Evolutionary conservation across 2,888 invertebrate genomes (phyloP), one percentile per base, ranked within the genome.

Genomic region (Capitulum mitella): DNA sequence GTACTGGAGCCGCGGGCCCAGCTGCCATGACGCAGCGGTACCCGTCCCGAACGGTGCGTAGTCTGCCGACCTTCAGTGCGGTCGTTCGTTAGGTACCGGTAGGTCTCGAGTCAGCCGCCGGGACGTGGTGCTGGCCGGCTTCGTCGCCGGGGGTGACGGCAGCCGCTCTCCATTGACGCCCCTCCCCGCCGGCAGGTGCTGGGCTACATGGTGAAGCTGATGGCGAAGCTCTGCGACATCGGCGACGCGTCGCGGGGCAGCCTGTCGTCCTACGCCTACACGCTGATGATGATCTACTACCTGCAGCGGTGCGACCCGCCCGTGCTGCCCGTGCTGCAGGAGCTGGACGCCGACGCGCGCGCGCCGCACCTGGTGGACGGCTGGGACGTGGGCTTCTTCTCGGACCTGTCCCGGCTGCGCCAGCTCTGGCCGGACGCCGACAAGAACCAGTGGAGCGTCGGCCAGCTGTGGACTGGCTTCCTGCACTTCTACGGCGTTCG

Each of bases 171-270:
- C n/a, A n/a, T n/a, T n/a, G n/a, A n/a, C n/a, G n/a, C n/a, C n/a
- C n/a, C n/a, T n/a, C 43, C 34, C 1, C 64, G 12, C 12, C 78
- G 81, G 37, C 82, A 86, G 84, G 82, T 84, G 61, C 84, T 89
- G 40, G 89, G 88, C 26, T 88, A 87, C 84, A 86, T 87, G 80
- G 84, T 89, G 80, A 89, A 89, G 83, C 85, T 86, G 79, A 87
- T 89, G 84, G 89, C 88, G 2, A 89, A 89, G 85, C 85, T 86
- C 12, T 88, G 88, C 84, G 87, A 87, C 80, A 88, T 90, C 77
- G 88, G 89, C 76, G 89, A 90, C 85, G 90, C 90, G 0, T 88
- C 89, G 1, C 85, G 87, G 79, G 90, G 90, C 43, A 89, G 89
- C 80, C 84, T 90, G 48, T 88, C 89, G 3, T 83, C 87, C 1